These are phyloP conservation scores for Macrobrachium nipponense DNA, from an alignment of 1,140 invertebrate genomes.

Conservation along the genomic window DNA sequence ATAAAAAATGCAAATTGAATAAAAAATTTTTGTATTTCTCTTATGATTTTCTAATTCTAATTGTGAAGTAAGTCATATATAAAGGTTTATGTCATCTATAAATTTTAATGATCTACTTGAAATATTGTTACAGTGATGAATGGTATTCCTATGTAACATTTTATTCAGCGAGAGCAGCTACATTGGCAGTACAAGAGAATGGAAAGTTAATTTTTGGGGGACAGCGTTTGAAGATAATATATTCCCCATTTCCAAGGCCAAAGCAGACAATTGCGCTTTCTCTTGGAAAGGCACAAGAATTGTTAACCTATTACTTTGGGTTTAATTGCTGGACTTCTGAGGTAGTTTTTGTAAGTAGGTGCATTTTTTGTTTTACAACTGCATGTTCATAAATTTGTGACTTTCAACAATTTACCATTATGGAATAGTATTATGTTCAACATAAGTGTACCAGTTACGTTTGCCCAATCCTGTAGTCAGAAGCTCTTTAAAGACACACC, in stretches of 20 bases:
- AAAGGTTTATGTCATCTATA: neutral
- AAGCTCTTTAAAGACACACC: too few relatives aligned
- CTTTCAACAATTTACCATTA: too few relatives aligned
- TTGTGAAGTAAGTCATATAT: too few relatives aligned
- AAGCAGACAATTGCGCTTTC: neutral
- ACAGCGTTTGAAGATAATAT: neutral
- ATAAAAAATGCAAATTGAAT: too few relatives aligned
- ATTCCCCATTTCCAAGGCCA: neutral
- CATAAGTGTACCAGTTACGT: too few relatives aligned
- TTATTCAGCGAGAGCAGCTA: slow-evolving; percentile 15
- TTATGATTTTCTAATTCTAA: too few relatives aligned
- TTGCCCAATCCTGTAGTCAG: too few relatives aligned
- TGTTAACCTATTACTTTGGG: slow-evolving; percentile 32
- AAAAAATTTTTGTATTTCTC: too few relatives aligned
- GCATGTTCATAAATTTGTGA: too few relatives aligned
- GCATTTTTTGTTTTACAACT: too few relatives aligned
- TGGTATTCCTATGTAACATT: slow-evolving; percentile 33
- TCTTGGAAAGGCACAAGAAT: slow-evolving; percentile 20
- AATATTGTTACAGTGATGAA: neutral
- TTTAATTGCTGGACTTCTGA: slow-evolving; percentile 42
- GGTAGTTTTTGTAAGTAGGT: slow-evolving; percentile 29
- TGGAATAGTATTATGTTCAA: too few relatives aligned
- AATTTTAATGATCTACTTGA: neutral
- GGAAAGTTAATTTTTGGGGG: slow-evolving; percentile 23
- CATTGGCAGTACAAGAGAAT: neutral